Evolutionary conservation across 2,797 vertebrate genomes (phyloP).

Genomic region (Coregonus sp.): DNA sequence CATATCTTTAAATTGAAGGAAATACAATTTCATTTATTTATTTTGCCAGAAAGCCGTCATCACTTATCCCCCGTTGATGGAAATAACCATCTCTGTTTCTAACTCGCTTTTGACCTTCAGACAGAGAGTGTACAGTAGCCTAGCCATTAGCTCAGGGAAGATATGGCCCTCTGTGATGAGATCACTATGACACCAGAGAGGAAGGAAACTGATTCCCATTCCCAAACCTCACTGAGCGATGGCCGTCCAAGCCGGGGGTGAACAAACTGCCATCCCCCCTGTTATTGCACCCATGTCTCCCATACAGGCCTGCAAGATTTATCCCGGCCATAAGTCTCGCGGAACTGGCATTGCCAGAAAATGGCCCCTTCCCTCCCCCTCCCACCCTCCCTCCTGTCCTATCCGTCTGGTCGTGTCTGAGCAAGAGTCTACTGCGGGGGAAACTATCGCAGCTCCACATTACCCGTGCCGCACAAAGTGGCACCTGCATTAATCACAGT

Average conservation of each 20-base stretch:
- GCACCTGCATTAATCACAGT: slow-evolving; percentile 37
- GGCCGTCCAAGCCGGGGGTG: neutral
- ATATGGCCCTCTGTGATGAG: neutral
- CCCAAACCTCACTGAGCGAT: neutral
- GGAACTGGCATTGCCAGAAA: neutral
- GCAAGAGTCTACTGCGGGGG: neutral
- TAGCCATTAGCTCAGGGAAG: neutral
- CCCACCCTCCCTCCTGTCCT: slow-evolving; percentile 5
- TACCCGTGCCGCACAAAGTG: slow-evolving; percentile 11
- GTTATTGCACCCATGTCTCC: neutral
- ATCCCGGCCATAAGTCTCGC: neutral
- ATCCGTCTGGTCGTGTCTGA: neutral
- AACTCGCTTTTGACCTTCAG: neutral
- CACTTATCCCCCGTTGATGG: neutral
- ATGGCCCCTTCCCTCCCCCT: neutral
- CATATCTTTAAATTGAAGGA: neutral
- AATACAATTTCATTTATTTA: neutral
- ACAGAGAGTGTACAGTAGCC: neutral
- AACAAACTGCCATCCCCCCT: neutral
- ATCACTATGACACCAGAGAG: neutral
- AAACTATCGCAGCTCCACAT: neutral
- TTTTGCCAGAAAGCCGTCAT: neutral
- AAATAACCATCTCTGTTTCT: neutral
- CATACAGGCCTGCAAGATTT: neutral
- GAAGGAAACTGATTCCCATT: no score